Conservation (phyloP, 2,797 vertebrate genomes). For the Megaceryle alcyon region DNA sequence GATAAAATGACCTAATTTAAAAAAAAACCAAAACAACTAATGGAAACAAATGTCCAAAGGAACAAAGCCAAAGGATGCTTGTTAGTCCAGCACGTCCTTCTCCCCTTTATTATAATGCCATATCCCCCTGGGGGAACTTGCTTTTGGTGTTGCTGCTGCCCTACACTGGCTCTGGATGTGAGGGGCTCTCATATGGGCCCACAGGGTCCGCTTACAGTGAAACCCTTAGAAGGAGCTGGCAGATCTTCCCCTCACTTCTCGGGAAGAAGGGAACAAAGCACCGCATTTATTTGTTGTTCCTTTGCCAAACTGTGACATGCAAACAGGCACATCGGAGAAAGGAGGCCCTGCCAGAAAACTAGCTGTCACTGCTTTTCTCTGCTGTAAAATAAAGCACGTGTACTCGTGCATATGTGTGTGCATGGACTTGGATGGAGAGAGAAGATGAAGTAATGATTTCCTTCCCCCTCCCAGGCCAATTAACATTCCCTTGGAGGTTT, state of each 20-base stretch:
- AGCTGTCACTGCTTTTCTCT: background rate
- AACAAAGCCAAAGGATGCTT: background rate
- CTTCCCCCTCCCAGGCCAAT: slow-evolving; percentile 10
- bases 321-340: background rate
- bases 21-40: background rate
- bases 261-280: background rate
- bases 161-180: fast-evolving
- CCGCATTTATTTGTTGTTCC: background rate
- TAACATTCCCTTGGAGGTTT: slow-evolving; percentile 68
- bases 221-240: background rate
- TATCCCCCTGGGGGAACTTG: background rate
- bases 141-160: background rate
- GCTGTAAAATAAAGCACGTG: background rate
- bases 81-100: background rate
- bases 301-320: background rate
- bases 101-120: background rate
- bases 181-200: background rate
- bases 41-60: background rate
- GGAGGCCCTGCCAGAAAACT: background rate
- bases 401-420: background rate
- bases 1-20: background rate
- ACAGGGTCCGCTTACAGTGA: fast-evolving
- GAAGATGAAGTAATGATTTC: slow-evolving; percentile 11
- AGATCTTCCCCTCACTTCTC: background rate
- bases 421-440: background rate